These are phyloP conservation scores for Fragum fragum DNA, from an alignment of 2,888 invertebrate species.

Conservation along the genomic window DNA sequence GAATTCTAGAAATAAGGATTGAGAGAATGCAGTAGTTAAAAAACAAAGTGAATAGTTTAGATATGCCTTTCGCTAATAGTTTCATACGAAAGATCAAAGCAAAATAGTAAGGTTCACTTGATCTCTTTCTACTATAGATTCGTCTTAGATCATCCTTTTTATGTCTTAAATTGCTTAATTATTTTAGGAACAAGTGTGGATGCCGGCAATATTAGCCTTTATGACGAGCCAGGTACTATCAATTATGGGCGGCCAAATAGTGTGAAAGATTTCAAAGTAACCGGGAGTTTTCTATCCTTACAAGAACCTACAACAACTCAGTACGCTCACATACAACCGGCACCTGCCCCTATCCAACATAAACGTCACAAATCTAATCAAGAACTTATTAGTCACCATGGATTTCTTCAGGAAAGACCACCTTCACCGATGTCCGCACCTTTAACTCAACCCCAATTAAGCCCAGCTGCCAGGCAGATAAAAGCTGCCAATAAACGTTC, in stretches of 20 bases:
- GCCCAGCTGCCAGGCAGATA: conserved; percentile 17
- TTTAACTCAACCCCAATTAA: not conserved
- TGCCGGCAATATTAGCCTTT: conserved; percentile 21
- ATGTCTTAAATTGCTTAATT: no score
- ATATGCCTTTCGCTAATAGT: no score
- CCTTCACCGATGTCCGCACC: conserved; percentile 38
- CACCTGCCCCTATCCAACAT: conserved; percentile 39
- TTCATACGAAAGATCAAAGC: no score
- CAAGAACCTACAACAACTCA: conserved; percentile 25
- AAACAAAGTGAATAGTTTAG: no score
- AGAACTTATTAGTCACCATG: conserved; percentile 38
- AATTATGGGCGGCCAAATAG: not conserved
- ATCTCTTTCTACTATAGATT: no score
- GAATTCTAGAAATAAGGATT: no score
- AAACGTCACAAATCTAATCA: conserved; percentile 45
- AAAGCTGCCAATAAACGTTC: conserved; percentile 1
- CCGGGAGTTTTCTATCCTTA: conserved; percentile 37
- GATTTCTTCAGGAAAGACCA: conserved; percentile 35
- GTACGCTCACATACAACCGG: conserved; percentile 43
- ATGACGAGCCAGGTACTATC: conserved; percentile 43
- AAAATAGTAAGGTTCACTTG: no score
- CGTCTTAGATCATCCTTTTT: no score
- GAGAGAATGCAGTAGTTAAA: no score
- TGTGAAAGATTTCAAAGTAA: conserved; percentile 15
- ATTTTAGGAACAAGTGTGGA: conserved; percentile 11